A percentile compares a stretch with the other conserved stretches of the same genome.
Conservation (phyloP, 2,113 vertebrate genomes). For the Lepus europaeus region DNA sequence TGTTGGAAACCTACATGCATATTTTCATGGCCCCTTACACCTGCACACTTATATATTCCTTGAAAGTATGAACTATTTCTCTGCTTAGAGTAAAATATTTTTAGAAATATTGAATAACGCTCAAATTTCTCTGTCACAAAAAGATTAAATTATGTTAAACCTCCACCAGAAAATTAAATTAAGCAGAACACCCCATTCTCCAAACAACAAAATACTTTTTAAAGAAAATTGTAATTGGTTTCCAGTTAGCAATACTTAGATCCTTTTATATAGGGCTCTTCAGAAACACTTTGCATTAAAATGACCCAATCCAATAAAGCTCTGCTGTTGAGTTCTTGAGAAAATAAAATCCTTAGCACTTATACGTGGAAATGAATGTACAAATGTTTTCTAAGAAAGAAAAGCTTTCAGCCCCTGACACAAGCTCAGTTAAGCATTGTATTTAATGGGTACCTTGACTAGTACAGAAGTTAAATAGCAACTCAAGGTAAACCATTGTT, state of each 20-base stretch:
- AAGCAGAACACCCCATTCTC: constrained; percentile 24
- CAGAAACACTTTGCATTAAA: constrained; percentile 61
- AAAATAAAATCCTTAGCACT: constrained; percentile 66
- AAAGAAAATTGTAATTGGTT: constrained; percentile 23
- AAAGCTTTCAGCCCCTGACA: constrained; percentile 40
- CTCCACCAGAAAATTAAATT: constrained; percentile 61
- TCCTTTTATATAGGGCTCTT: constrained; percentile 32
- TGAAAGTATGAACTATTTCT: background rate
- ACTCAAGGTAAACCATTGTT: constrained; percentile 39
- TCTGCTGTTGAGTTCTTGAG: constrained; percentile 47
- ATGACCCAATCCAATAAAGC: background rate
- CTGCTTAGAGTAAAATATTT: background rate
- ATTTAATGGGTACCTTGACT: constrained; percentile 27
- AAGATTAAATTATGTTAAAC: constrained; percentile 32
- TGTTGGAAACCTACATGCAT: background rate
- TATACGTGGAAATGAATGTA: constrained; percentile 59
- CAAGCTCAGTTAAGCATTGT: constrained; percentile 41
- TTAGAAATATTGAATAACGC: constrained; percentile 9
- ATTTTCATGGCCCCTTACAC: background rate
- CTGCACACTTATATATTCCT: background rate
- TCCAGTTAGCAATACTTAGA: constrained; percentile 52
- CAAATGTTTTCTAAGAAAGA: constrained; percentile 58
- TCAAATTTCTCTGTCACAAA: constrained; percentile 36
- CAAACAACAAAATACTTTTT: background rate
- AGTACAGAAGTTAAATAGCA: background rate